A percentile compares a stretch with the other conserved stretches of the same genome.
phyloP scores from a whole-genome alignment of 2,888 invertebrate species.

The Therioaphis trifolii region DNA sequence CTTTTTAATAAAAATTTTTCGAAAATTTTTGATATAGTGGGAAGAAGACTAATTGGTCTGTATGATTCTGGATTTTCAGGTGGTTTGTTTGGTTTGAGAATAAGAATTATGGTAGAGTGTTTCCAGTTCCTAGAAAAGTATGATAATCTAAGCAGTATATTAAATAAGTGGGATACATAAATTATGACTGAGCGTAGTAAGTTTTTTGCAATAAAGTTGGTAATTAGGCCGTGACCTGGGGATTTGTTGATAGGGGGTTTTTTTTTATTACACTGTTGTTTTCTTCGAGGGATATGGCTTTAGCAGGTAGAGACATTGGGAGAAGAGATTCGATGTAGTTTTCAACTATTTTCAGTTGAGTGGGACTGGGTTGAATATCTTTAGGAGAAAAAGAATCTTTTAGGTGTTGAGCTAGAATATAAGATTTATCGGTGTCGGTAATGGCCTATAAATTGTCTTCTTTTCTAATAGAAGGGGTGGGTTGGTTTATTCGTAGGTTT shows the following conservation, averaged over 20 bases:
- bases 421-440: too few species aligned
- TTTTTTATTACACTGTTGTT: not conserved
- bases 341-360: constrained; percentile 5
- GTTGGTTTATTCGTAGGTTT: too few species aligned
- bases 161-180: not conserved
- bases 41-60: constrained; percentile 62
- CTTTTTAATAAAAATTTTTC: constrained; percentile 55
- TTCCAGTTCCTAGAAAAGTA: constrained; percentile 66
- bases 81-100: too few species aligned
- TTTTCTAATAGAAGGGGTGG: too few species aligned
- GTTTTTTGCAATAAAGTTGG: not conserved
- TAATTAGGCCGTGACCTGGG: too few species aligned
- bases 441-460: too few species aligned
- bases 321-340: constrained; percentile 14
- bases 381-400: constrained; percentile 1
- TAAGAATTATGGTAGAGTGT: constrained; percentile 48
- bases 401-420: too few species aligned
- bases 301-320: not conserved
- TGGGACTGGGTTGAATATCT: constrained; percentile 2
- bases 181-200: not conserved
- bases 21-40: constrained; percentile 54
- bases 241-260: not conserved
- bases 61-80: constrained; percentile 53
- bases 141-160: constrained; percentile 65
- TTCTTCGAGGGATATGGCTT: not conserved